Evolutionary conservation across 1,140 invertebrate genomes (phyloP), one percentile per base, ranked within the genome.

Genomic region (Ostrea denselamellosa): DNA sequence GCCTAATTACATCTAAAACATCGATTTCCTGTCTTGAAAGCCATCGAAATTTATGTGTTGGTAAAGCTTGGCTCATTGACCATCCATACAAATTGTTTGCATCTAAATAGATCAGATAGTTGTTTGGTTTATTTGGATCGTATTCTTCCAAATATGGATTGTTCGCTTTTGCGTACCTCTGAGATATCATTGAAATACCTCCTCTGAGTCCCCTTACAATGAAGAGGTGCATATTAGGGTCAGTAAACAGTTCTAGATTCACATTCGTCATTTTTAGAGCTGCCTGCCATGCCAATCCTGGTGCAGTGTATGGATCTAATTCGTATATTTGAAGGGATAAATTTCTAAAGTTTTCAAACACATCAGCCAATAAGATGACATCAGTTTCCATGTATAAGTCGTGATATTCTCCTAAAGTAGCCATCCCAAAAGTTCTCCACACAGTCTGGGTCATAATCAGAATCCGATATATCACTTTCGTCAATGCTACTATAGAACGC

Each of bases 1-100:
- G 65, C 17, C n/a, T n/a, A n/a, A n/a, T n/a, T n/a, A 86, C n/a
- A 51, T 86, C 85, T 2, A 52, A n/a, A 12, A n/a, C 19, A 9
- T 86, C n/a, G 0, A 25, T n/a, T 81, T 84, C 28, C 7, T 83
- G 10, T 3, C 7, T 2, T 2, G n/a, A 10, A 1, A 87, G 58
- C 95, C 95, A 96, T 90, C 95, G 81, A 93, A 94, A 91, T 85
- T 87, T 83, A 44, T 85, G n/a, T n/a, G 90, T 89, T 86, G 88
- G 84, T 85, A 93, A 54, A 85, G 85, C 68, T 8, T 90, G n/a
- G 34, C 62, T 87, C 90, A 94, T 90, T 0, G 88, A 90, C 87
- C 84, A 90, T 12, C 92, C 90, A 83, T 94, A 94, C 17, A 94
- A 82, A 87, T 91, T 92, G 83, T 93, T 94, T 12, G 90, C 91